Evolutionary conservation across 2,888 invertebrate species (phyloP).

Genomic region (Conchocele bisecta): DNA sequence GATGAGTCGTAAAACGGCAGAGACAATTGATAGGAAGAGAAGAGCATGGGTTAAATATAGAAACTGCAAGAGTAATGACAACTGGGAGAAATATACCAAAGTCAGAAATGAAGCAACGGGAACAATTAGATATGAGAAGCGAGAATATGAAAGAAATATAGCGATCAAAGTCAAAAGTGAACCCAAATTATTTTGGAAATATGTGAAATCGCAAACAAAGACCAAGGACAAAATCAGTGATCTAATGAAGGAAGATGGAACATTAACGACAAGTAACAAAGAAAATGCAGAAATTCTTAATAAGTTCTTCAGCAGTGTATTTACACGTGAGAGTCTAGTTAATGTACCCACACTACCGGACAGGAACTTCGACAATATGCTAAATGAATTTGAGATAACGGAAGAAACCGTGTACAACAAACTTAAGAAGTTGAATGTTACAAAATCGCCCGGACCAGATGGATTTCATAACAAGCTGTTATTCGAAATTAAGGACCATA

Average conservation of each 20-base stretch:
- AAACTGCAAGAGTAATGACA: not conserved
- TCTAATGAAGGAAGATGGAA: constrained; percentile 1
- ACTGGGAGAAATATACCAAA: not conserved
- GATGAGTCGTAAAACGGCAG: too few species aligned
- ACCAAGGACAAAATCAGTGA: constrained; percentile 7
- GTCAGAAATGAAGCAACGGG: not conserved
- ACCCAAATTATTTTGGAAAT: constrained; percentile 5
- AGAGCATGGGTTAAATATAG: not conserved
- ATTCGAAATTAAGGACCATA: not conserved
- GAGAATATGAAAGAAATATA: constrained; percentile 1
- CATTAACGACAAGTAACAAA: not conserved
- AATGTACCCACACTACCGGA: not conserved
- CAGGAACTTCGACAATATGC: not conserved
- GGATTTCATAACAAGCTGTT: constrained; percentile 2
- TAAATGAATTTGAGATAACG: not conserved
- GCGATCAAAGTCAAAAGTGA: not conserved
- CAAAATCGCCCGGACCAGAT: constrained; percentile 7
- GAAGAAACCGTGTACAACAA: not conserved
- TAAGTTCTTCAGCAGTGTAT: constrained; percentile 6
- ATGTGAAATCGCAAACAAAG: too few species aligned
- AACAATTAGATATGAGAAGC: not conserved
- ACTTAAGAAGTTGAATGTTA: not conserved
- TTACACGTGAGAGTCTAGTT: not conserved
- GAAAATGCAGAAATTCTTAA: constrained; percentile 11
- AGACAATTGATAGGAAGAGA: too few species aligned